Conservation (phyloP, 2,888 invertebrate species). For the Drosophila austrosaltans region DNA sequence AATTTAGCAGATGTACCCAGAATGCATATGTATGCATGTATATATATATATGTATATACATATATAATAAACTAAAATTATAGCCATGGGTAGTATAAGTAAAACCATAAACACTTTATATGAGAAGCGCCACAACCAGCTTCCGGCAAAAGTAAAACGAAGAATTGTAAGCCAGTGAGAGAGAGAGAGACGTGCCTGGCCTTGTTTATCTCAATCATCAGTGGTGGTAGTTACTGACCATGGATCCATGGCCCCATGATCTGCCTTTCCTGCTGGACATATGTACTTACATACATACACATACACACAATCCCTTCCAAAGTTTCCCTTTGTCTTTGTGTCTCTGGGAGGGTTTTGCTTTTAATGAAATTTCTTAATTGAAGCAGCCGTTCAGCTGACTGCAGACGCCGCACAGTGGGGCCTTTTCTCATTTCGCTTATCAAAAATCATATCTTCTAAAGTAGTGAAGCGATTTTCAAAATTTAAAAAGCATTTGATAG, state of each 20-base stretch:
- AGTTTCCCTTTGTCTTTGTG: constrained; percentile 23
- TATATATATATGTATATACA: constrained; percentile 22
- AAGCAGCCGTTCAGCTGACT: constrained; percentile 60
- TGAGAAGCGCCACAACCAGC: constrained; percentile 54
- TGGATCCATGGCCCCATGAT: constrained; percentile 35
- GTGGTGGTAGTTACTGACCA: constrained; percentile 60
- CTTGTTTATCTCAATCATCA: constrained; percentile 76
- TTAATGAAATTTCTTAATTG: constrained; percentile 78
- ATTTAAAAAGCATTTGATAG: too few species aligned
- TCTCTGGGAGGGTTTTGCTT: constrained; percentile 32
- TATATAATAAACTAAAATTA: constrained; percentile 62
- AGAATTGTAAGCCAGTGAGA: constrained; percentile 21
- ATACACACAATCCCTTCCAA: constrained; percentile 17
- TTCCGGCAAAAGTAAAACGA: constrained; percentile 60
- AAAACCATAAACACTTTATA: constrained; percentile 41
- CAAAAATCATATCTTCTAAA: too few species aligned
- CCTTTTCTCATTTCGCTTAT: too few species aligned
- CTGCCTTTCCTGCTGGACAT: constrained; percentile 12
- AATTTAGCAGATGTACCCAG: constrained; percentile 51
- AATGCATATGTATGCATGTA: constrained; percentile 20
- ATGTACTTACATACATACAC: not conserved
- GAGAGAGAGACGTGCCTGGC: constrained; percentile 40
- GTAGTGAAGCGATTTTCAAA: too few species aligned
- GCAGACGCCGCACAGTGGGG: constrained; percentile 64
- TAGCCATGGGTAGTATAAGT: constrained; percentile 26